Evolutionary conservation across 1,140 invertebrate species (phyloP).

Genomic region (Geopemphigus sp.): DNA sequence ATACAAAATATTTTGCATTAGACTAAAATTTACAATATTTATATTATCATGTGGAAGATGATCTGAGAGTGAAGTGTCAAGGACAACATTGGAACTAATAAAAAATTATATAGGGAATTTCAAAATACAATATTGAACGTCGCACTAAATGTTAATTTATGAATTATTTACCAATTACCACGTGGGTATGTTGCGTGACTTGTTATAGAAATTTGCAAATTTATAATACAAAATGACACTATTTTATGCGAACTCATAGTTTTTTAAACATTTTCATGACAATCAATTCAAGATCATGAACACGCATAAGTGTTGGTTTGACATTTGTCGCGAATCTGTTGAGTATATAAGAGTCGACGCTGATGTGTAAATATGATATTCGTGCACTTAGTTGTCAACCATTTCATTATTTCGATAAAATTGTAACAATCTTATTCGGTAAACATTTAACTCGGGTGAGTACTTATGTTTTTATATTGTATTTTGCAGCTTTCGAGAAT

Average conservation of each 20-base stretch:
- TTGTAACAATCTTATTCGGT: too few relatives aligned
- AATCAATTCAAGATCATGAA: slow-evolving; percentile 46
- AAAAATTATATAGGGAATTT: too few relatives aligned
- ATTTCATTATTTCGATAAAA: too few relatives aligned
- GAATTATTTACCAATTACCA: neutral
- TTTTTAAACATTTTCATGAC: too few relatives aligned
- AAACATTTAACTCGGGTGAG: too few relatives aligned
- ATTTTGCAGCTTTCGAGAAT: too few relatives aligned
- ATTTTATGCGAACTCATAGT: slow-evolving; percentile 28
- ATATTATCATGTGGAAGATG: neutral
- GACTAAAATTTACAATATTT: neutral
- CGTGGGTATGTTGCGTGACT: neutral
- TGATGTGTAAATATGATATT: too few relatives aligned
- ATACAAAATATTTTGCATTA: neutral
- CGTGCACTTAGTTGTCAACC: too few relatives aligned
- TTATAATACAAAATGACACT: neutral
- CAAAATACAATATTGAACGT: too few relatives aligned
- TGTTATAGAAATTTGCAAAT: slow-evolving; percentile 30
- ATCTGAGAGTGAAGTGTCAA: too few relatives aligned
- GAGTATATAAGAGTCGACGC: neutral
- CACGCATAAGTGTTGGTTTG: neutral
- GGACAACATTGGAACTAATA: too few relatives aligned
- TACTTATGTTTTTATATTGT: too few relatives aligned
- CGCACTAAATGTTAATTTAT: neutral
- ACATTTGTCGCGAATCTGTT: neutral